Base-by-base conservation (phyloP, 1,140 invertebrate genomes). In the Lepeophtheirus salmonis region DNA sequence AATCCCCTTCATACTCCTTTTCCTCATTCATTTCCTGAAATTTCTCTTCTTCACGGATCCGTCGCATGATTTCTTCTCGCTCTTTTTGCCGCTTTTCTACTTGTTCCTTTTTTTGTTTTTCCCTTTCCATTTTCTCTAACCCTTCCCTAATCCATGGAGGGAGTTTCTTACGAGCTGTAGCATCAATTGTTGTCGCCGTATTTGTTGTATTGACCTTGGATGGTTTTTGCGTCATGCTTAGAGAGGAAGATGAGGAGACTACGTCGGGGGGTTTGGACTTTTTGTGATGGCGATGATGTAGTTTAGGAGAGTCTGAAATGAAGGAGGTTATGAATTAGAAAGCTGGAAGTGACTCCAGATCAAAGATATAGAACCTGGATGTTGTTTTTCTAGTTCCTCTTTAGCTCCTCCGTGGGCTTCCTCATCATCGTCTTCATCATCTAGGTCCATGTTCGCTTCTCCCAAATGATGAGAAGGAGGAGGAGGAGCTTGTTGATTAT, bases 131-230 rank as follows among this genome's bases (percentile, higher is more conserved):
- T 75, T 96, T 96, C 70, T 96, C 91, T 61, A 97, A 72, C 26
- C 91, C 89, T 75, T 94, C 88, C 66, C 89, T 75, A 62, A 97
- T 95, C 92, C 92, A 97, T 3, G 84, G 85, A 50, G 92, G 92
- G 21, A 97, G 76, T 67, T 86, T 82, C 68, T 89, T 83, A 25
- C 89, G 74, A 71, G 91, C 92, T 22, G 83, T 84, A 21, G 89
- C 87, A 76, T 96, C 90, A 74, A 66, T 41, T 53, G 25, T 64
- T 50, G 24, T 21, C n/a, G 3, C 20, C 53, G 26, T 3, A 52
- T 54, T n/a, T 49, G 14, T 2, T 12, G 24, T 21, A 13, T 20
- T 50, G 26, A 21, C n/a, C n/a, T 20, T 4, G 20, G 60, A 3
- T 56, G 49, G 14, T 63, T 25, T 50, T 25, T 30, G 16, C 20